A percentile compares a stretch with the other conserved stretches of the same genome.
Evolutionary conservation across 2,113 vertebrate genomes (phyloP).

Genomic region (Mormyrus lacerda): DNA sequence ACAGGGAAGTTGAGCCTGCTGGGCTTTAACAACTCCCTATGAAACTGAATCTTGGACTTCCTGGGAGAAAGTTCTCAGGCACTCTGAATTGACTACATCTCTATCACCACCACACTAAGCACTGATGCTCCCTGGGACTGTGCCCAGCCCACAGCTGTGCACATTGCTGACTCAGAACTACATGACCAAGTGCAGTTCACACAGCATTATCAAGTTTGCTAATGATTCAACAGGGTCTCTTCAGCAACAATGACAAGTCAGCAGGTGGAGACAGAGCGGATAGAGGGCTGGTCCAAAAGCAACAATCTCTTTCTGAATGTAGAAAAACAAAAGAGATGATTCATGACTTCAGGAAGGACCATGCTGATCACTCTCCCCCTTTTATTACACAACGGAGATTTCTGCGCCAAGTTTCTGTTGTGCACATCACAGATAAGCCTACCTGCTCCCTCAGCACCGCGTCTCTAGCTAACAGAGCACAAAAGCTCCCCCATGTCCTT

Average conservation of each 20-base stretch:
- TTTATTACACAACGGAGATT: not conserved
- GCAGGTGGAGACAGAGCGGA: not conserved
- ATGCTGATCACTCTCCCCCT: not conserved
- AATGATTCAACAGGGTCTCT: not conserved
- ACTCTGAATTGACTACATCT: not conserved
- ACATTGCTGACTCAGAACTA: not conserved
- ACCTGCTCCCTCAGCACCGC: not conserved
- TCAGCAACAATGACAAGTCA: not conserved
- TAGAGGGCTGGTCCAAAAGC: not conserved
- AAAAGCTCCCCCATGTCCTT: too few species aligned
- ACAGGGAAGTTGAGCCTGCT: not conserved
- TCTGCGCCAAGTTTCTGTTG: not conserved
- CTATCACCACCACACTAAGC: not conserved
- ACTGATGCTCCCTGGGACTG: not conserved
- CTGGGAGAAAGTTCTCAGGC: not conserved
- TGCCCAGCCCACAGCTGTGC: not conserved
- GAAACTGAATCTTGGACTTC: not conserved
- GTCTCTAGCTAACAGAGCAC: not conserved
- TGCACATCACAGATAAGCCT: not conserved
- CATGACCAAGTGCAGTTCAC: not conserved
- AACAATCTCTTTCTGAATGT: not conserved
- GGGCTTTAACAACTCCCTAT: not conserved
- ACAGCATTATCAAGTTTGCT: not conserved
- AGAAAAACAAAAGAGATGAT: not conserved
- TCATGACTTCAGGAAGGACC: not conserved